Evolutionary conservation across 2,797 vertebrate species (phyloP), one percentile per base, ranked within the genome.

Genomic region (Astyanax mexicanus): DNA sequence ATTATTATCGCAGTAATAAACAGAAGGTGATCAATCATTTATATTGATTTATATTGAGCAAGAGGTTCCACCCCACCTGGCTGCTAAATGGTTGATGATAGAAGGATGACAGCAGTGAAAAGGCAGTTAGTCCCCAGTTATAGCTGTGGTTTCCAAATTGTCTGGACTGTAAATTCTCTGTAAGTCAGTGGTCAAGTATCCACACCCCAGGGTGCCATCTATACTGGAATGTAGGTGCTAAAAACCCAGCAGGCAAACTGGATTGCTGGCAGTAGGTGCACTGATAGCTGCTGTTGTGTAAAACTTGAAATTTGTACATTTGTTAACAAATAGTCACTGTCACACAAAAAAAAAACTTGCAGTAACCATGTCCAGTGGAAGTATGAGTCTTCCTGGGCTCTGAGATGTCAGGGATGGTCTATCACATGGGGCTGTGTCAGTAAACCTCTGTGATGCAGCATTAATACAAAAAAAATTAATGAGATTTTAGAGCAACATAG

Each of bases 31-130:
- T n/a, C n/a, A n/a, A n/a, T n/a, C n/a, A n/a, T n/a, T n/a, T n/a
- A 58, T 68, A 27, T 13, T 68, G 17, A 29, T 52, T 54, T 54
- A 42, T 54, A 23, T 67, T 42, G 38, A 27, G 47, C 12, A 37
- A 49, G 42, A 25, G 58, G 60, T 71, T 29, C 15, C 4, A 15
- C 19, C 45, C 12, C 64, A 73, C 38, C 73, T 76, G 70, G 78
- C 77, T 78, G 80, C 69, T 79, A 54, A 75, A 62, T 68, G 78
- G 72, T 40, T 80, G 68, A 54, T 62, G 78, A 66, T 76, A 77
- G 82, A 80, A 84, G 83, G 80, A 86, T 84, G 81, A 71, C 60
- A 45, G 74, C 51, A 21, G 45, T 38, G 73, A 49, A 76, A 79
- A 37, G 61, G 66, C 69, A 29, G 69, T 65, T 69, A 29, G 35